Evolutionary conservation across 2,113 vertebrate species (phyloP), one percentile per base, ranked within the genome.

Genomic region (Ifrita kowaldi): DNA sequence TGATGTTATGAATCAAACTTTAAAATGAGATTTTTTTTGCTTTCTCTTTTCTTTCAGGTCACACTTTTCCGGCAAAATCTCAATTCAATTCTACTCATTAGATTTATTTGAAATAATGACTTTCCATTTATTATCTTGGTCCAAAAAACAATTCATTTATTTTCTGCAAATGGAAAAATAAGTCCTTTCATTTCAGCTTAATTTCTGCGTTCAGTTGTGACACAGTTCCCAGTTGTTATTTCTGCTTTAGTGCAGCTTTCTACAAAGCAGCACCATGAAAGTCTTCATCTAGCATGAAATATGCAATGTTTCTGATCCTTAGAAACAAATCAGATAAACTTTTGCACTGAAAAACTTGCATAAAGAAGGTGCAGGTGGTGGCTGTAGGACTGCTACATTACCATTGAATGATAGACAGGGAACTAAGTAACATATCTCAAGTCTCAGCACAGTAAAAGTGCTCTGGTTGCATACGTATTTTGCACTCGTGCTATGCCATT

Each of bases 1-100:
- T 41, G 47, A 63, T 86, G 46, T 74, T 92, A 74, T 60, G 85
- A 35, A 35, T 92, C 79, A 88, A 74, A 74, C 12, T 75, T 81
- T 75, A 88, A 87, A 84, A 84, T 56, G 13, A 44, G 24, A 7
- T 16, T 39, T 44, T 44, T 83, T 83, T 26, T 35, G 3, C 14
- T 37, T 65, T 82, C 15, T 57, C 3, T 88, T 83, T 68, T 57
- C 27, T 88, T 90, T 86, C 67, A 37, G 27, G 59, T 77, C 41
- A 73, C 16, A 69, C 3, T 70, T 85, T 57, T 62, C 32, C 46
- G 33, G 5, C 1, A 79, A 90, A 94, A 73, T 64, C 32, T 88
- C 33, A 35, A 83, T 86, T 70, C 8, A 60, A 1, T 59, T 81
- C 47, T 62, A 10, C 26, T 78, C 42, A 71, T 82, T 87, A 84